A percentile compares a stretch with the other conserved stretches of the same genome.
Evolutionary conservation across 2,888 invertebrate genomes (phyloP).

Genomic region (Acrobasis repandana): DNA sequence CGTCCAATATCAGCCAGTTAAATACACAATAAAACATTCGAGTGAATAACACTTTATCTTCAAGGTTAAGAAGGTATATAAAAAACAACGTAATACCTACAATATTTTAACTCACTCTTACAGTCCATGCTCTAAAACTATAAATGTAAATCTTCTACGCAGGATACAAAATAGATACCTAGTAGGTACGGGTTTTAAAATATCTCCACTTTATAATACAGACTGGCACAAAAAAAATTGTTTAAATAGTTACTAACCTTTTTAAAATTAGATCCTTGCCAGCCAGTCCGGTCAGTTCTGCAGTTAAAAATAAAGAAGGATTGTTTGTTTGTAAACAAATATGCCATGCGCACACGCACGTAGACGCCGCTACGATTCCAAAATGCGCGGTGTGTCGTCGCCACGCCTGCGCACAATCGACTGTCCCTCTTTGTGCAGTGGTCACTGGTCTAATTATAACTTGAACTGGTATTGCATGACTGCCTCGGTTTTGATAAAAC

Average conservation of each 20-base stretch:
- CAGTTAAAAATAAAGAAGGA: not conserved
- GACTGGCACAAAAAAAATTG: not conserved
- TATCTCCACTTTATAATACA: not conserved
- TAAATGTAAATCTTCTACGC: not conserved
- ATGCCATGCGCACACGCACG: conserved; percentile 20
- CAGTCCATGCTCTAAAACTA: not conserved
- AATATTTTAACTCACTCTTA: not conserved
- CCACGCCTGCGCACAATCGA: conserved; percentile 25
- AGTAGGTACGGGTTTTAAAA: not conserved
- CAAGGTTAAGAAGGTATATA: conserved; percentile 4
- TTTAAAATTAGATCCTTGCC: conserved; percentile 5
- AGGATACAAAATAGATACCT: not conserved
- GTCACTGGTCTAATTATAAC: conserved; percentile 45
- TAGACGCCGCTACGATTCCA: not conserved
- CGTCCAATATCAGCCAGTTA: not conserved
- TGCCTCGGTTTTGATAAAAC: conserved; percentile 21
- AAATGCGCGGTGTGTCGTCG: conserved; percentile 21
- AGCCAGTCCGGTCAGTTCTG: not conserved
- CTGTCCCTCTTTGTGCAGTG: conserved; percentile 34
- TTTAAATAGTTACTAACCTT: conserved; percentile 2
- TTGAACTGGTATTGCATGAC: conserved; percentile 25
- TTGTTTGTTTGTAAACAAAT: conserved; percentile 29
- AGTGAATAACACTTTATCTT: conserved; percentile 3
- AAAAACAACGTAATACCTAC: not conserved
- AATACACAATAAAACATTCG: not conserved